phyloP scores from a whole-genome alignment of 2,888 invertebrate species.

The Drosophila neutralis region DNA sequence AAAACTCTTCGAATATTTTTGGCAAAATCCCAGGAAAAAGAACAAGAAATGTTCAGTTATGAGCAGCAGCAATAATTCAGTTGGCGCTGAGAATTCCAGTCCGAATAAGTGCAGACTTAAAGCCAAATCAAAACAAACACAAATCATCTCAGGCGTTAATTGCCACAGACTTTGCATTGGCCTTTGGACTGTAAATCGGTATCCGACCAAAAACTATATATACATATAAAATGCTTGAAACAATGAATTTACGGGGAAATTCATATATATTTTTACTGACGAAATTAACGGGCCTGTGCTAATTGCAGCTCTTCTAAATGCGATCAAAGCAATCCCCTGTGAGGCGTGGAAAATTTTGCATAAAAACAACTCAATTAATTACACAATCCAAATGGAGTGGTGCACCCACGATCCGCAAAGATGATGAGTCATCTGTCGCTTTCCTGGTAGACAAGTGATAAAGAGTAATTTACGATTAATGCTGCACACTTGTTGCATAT shows the following conservation, averaged over 20 bases:
- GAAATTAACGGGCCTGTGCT: slow-evolving; percentile 42
- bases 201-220: neutral
- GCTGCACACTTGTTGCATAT: slow-evolving; percentile 63
- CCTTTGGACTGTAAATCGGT: slow-evolving; percentile 18
- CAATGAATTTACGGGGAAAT: neutral
- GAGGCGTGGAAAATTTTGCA: slow-evolving; percentile 54
- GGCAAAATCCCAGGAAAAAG: neutral
- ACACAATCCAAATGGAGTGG: slow-evolving; percentile 1
- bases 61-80: slow-evolving; percentile 8
- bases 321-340: slow-evolving; percentile 2
- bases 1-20: neutral
- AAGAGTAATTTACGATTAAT: slow-evolving; percentile 44
- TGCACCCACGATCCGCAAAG: neutral
- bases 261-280: neutral
- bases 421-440: slow-evolving; percentile 49
- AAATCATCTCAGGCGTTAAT: slow-evolving; percentile 18
- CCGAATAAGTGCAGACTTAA: slow-evolving; percentile 11
- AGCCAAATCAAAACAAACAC: slow-evolving; percentile 33
- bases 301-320: slow-evolving; percentile 33
- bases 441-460: slow-evolving; percentile 58
- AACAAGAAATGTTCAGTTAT: neutral
- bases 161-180: slow-evolving; percentile 22
- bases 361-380: slow-evolving; percentile 15
- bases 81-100: neutral
- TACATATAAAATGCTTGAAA: neutral